Base-by-base conservation (phyloP, 2,113 vertebrate genomes). In the Podocnemis expansa region DNA sequence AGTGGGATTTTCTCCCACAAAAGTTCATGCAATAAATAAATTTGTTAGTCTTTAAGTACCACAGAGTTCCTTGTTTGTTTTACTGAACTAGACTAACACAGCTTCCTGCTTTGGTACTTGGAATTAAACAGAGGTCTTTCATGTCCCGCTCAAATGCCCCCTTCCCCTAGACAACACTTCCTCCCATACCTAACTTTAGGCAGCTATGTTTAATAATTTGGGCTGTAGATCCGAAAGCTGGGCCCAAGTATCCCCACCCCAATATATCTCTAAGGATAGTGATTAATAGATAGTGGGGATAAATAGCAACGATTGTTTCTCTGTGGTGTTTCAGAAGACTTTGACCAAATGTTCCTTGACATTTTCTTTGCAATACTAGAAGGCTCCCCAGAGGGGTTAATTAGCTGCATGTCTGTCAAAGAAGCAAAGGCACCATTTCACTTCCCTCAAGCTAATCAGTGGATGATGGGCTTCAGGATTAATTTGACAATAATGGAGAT, bases 401-500 rank as follows among this genome's bases (percentile, higher is more conserved):
- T 55, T 87, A 86, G 80, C 90, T 91, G 94, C 2, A 41, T 95
- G 96, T 93, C 89, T 92, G 80, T 55, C 16, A 38, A 0, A 0
- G 84, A 88, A 80, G 85, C 49, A 95, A 85, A 95, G 75, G 60
- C 87, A 93, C 73, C 82, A 63, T 89, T 96, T 91, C 78, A 27
- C 13, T 91, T 70, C 84, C 94, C 80, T 91, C 85, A 41, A 89
- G 94, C 93, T 84, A 84, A 91, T 55, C 88, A 45, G n/a, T 29
- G 75, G 82, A 67, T n/a, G 89, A 80, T 85, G 92, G 90, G 93
- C 96, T 6, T 96, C 17, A 88, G 89, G 75, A 52, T 81, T 96
- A 91, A 87, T 87, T 91, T 91, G 94, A 94, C 73, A 89, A 70
- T 87, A 95, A 96, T 82, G 93, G 87, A 91, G 87, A 90, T 94